Conservation (phyloP, 2,797 vertebrate genomes). For the Trachops cirrhosus region DNA sequence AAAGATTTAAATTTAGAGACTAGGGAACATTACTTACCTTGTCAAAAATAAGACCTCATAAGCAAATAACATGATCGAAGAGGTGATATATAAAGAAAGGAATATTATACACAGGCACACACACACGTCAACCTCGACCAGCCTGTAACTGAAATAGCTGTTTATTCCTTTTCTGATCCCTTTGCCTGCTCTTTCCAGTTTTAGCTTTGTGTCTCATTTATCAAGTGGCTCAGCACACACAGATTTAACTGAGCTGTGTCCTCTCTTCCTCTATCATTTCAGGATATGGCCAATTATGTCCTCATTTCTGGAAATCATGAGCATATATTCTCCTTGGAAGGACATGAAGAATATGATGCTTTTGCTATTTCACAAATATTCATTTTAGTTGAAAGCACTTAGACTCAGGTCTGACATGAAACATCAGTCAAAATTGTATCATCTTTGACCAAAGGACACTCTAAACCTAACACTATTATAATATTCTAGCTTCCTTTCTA, state of each 20-base stretch:
- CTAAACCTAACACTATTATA: neutral
- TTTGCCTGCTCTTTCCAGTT: neutral
- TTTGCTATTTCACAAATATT: constrained; percentile 19
- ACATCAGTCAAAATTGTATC: neutral
- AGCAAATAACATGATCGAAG: neutral
- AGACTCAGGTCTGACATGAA: neutral
- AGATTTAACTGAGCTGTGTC: neutral
- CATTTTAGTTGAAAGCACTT: neutral
- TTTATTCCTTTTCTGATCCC: neutral
- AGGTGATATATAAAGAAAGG: neutral
- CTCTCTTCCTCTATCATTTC: neutral
- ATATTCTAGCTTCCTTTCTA: neutral
- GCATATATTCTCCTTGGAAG: neutral
- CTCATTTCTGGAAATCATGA: neutral
- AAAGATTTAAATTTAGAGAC: neutral
- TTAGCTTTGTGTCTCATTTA: neutral
- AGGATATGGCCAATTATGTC: neutral
- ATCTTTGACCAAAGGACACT: neutral
- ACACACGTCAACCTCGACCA: neutral
- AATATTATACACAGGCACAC: neutral
- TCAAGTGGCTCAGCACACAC: neutral
- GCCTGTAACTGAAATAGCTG: neutral
- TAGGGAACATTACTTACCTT: neutral
- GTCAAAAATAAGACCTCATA: neutral
- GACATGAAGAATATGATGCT: constrained; percentile 8